Evolutionary conservation across 1,140 invertebrate species (phyloP).

Genomic region (Lineus longissimus): DNA sequence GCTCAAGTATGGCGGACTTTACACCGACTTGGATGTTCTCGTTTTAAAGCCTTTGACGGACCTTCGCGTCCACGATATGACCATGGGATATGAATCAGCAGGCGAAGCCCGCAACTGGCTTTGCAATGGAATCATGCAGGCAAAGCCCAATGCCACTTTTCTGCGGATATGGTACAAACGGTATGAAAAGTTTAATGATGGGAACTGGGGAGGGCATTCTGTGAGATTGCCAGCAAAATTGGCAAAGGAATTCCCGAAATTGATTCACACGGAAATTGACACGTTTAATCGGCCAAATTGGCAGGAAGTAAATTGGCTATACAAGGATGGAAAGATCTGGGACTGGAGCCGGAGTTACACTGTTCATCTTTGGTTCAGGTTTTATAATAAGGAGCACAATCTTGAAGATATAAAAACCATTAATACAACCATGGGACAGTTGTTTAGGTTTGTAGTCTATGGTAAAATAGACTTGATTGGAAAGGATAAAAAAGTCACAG

Average conservation of each 20-base stretch:
- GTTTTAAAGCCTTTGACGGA: neutral
- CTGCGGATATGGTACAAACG: neutral
- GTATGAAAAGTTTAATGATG: neutral
- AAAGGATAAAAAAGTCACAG: no score
- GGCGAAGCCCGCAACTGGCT: neutral
- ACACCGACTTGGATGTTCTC: conserved; percentile 3
- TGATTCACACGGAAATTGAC: neutral
- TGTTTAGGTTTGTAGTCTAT: neutral
- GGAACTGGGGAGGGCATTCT: neutral
- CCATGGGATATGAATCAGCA: neutral
- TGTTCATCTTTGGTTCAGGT: conserved; percentile 1
- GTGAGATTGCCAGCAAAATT: neutral
- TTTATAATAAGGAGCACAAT: neutral
- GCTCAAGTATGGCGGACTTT: conserved; percentile 2
- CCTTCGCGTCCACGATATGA: neutral
- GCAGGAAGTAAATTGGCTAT: neutral
- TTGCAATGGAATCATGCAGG: neutral
- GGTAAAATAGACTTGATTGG: neutral
- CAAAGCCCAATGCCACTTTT: neutral
- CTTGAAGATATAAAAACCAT: neutral
- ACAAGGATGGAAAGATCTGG: neutral
- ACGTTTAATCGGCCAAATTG: neutral
- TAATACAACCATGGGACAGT: neutral
- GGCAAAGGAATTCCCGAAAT: neutral
- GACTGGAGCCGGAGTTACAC: neutral